Conservation (phyloP, 2,113 vertebrate genomes). For the Lampris megalopsis region DNA sequence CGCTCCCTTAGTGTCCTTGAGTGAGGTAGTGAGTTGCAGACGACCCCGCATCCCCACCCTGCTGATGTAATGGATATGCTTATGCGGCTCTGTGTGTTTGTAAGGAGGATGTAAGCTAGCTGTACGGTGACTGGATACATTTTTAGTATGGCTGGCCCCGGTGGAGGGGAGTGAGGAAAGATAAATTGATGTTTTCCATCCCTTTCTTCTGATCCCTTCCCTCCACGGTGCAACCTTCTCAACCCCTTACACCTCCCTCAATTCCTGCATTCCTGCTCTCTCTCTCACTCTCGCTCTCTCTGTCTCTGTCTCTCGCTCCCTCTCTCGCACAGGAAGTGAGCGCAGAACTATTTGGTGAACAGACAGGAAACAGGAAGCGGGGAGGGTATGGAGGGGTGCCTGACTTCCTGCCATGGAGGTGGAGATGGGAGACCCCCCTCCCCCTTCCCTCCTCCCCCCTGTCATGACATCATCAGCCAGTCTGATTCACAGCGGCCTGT, state of each 20-base stretch:
- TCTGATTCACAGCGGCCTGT: neutral
- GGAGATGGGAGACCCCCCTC: neutral
- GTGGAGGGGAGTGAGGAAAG: no score
- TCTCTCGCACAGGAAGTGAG: conserved; percentile 74
- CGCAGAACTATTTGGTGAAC: conserved; percentile 74
- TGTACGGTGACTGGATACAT: no score
- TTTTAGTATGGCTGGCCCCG: no score
- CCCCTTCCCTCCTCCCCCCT: no score
- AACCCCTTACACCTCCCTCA: neutral
- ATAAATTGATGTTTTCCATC: neutral
- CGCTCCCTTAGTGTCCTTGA: conserved; percentile 20
- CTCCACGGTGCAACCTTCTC: neutral
- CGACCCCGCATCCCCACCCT: no score
- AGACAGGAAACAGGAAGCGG: conserved; percentile 81
- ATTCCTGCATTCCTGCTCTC: conserved; percentile 25
- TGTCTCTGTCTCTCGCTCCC: neutral
- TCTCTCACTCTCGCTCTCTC: conserved; percentile 1
- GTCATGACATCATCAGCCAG: conserved; percentile 43
- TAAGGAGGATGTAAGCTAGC: no score
- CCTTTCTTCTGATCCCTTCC: neutral
- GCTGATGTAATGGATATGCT: no score
- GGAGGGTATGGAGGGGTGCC: conserved; percentile 62
- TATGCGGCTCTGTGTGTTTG: no score
- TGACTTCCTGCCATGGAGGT: conserved; percentile 27
- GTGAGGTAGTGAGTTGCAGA: no score